Conservation (phyloP, 2,113 vertebrate genomes). For the Zapus hudsonius region DNA sequence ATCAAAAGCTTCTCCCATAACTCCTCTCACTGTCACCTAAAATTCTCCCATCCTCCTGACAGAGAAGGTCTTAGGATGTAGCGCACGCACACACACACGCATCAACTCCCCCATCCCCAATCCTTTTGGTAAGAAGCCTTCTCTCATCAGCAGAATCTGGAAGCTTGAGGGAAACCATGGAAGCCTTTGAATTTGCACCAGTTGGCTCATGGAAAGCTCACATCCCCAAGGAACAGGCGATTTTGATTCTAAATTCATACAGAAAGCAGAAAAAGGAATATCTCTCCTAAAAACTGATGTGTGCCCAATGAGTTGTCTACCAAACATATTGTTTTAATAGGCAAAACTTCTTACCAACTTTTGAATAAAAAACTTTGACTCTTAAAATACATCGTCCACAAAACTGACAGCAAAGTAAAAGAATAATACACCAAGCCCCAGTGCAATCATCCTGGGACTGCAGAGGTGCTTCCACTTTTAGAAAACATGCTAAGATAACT, state of each 20-base stretch:
- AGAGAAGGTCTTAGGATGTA: neutral
- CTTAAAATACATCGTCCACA: constrained; percentile 8
- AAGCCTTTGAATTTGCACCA: neutral
- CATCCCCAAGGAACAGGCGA: constrained; percentile 1
- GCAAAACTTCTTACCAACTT: constrained; percentile 1
- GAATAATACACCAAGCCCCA: neutral
- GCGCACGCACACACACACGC: no score
- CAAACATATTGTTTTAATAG: neutral
- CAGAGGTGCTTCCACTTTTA: neutral
- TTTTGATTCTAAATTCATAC: neutral
- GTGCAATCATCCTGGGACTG: neutral
- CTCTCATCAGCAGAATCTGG: neutral
- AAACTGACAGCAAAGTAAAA: neutral
- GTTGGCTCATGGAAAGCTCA: neutral
- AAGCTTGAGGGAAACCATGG: neutral
- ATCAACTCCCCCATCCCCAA: no score
- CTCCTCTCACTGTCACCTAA: neutral
- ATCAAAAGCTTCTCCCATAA: neutral
- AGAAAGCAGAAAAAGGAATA: neutral
- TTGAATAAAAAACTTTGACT: constrained; percentile 37
- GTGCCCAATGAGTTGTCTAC: neutral
- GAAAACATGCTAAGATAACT: neutral
- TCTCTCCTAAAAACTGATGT: neutral
- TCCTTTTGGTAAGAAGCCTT: neutral
- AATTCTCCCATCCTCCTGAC: neutral